These are phyloP conservation scores for Aporrectodea caliginosa DNA, from an alignment of 1,140 invertebrate genomes.

Conservation along the genomic window DNA sequence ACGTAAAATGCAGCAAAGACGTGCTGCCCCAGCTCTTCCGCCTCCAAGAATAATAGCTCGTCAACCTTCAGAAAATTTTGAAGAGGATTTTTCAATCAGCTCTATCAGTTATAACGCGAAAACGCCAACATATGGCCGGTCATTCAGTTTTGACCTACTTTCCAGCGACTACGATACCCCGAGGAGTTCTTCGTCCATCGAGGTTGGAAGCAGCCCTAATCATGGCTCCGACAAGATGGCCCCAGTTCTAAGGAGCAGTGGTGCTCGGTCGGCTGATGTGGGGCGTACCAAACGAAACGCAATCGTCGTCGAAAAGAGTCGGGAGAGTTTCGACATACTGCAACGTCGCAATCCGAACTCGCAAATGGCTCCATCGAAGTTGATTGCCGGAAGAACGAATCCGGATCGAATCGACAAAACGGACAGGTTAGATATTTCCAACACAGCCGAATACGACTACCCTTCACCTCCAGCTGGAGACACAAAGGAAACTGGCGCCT, in stretches of 20 bases:
- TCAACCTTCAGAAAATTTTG: no score
- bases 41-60: no score
- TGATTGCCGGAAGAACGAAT: background rate
- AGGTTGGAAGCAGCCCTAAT: background rate
- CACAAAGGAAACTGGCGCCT: background rate
- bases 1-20: no score
- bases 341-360: background rate
- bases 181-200: background rate
- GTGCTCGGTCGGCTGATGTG: background rate
- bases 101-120: no score
- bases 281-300: background rate
- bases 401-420: background rate
- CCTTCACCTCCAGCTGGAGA: background rate
- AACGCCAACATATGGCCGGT: no score
- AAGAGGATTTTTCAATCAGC: no score
- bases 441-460: background rate
- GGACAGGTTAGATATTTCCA: background rate
- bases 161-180: background rate
- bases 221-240: background rate
- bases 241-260: background rate
- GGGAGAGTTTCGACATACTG: background rate
- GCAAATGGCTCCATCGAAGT: background rate
- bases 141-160: background rate
- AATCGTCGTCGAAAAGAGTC: background rate
- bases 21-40: no score